Conservation (phyloP, 2,888 invertebrate genomes). For the Dolomedes plantarius region DNA sequence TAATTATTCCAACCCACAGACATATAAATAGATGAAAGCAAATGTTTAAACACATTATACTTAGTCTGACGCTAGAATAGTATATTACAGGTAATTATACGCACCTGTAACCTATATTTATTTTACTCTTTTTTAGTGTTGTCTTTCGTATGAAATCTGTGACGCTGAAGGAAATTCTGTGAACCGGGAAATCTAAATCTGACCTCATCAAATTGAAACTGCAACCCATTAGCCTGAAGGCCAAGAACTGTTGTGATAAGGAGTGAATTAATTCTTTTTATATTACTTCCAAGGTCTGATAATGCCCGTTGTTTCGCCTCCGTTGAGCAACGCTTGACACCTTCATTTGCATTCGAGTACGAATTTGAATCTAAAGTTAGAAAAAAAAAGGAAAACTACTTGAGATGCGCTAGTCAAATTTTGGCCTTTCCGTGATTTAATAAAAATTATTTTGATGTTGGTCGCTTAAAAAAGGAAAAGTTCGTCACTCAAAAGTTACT, state of each 20-base stretch:
- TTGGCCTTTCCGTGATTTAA: too few relatives aligned
- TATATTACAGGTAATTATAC: neutral
- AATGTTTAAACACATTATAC: neutral
- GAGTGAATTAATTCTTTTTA: neutral
- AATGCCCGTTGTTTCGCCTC: neutral
- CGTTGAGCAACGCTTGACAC: neutral
- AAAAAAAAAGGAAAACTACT: too few relatives aligned
- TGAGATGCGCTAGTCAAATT: too few relatives aligned
- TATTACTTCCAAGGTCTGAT: neutral
- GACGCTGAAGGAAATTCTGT: neutral
- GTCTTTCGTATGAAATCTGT: neutral
- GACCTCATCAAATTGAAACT: conserved; percentile 16
- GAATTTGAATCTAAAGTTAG: too few relatives aligned
- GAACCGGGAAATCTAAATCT: conserved; percentile 3
- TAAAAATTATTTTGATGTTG: too few relatives aligned
- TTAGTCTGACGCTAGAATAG: neutral
- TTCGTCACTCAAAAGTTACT: too few relatives aligned
- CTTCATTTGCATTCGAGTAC: neutral
- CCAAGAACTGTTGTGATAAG: neutral
- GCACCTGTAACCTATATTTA: conserved; percentile 2
- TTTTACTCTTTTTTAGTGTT: neutral
- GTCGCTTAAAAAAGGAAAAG: too few relatives aligned
- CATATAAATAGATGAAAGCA: neutral
- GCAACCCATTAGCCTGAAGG: neutral
- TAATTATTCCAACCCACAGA: too few relatives aligned